Evolutionary conservation across 2,888 invertebrate genomes (phyloP), one percentile per base, ranked within the genome.

Genomic region (Lepeophtheirus nordmannii): DNA sequence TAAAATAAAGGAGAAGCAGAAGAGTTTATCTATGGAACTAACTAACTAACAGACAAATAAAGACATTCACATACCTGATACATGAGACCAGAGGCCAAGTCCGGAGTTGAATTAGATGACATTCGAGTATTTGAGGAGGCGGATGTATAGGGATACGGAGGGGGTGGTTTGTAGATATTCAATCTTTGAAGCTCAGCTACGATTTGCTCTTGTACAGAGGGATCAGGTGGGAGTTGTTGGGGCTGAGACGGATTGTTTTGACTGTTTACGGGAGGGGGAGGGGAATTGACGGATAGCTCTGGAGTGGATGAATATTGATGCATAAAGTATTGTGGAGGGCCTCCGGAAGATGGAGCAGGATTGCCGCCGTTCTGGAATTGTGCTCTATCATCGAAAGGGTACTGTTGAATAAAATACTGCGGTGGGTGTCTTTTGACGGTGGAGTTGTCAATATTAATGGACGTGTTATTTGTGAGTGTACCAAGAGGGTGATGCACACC

Each of bases 101-200:
- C 89, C 0, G 89, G 89, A 0, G 89, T 89, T 10, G 63, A 64
- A 53, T 57, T 64, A 20, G 56, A 56, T 22, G 67, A 37, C 22
- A 65, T 68, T 68, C 58, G 22, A 58, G 20, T n/a, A 46, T 14
- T 14, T 46, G 53, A 17, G 10, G 23, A 10, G n/a, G 10, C 37
- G 37, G 20, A 17, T n/a, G n/a, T n/a, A 0, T 85, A 72, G 0
- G 87, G 86, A 76, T 89, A 89, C 0, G 89, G 88, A 0, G 89
- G 89, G 0, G 90, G 89, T 0, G 89, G 87, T 74, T 89, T 88
- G 73, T 83, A 85, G 9, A 85, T 80, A 72, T 84, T 84, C 22
- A 84, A 76, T 72, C 83, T 78, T 62, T 82, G 81, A 53, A 82
- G 73, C 57, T 80, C 80, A 67, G 78, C 76, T 59, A 79, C 77